Evolutionary conservation across 2,888 invertebrate species (phyloP).

Genomic region (Phymatocera aterrima): DNA sequence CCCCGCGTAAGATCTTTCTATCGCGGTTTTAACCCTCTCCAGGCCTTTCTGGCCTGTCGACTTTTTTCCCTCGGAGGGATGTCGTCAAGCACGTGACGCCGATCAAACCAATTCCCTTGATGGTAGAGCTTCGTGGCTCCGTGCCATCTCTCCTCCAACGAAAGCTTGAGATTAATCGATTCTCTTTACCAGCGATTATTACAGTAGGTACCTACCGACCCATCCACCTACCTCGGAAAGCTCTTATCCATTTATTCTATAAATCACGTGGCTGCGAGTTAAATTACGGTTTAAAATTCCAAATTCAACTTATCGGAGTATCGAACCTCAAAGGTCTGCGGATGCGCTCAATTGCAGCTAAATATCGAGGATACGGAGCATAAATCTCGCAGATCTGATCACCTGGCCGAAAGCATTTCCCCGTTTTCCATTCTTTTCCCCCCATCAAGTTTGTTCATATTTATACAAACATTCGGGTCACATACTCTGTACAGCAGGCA

Average conservation of each 20-base stretch:
- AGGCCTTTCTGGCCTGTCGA: not conserved
- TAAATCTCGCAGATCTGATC: too few species aligned
- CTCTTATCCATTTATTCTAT: not conserved
- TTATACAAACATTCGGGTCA: too few species aligned
- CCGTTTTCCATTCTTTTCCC: too few species aligned
- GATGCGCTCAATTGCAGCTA: too few species aligned
- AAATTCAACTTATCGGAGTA: not conserved
- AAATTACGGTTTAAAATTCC: not conserved
- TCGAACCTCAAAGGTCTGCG: too few species aligned
- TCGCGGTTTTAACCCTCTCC: slow-evolving; percentile 13
- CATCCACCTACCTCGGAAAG: not conserved
- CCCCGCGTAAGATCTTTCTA: slow-evolving; percentile 9
- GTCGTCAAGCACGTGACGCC: slow-evolving; percentile 38
- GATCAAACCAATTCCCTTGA: slow-evolving; percentile 43
- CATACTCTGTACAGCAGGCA: too few species aligned
- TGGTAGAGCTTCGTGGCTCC: slow-evolving; percentile 3
- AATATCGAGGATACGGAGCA: too few species aligned
- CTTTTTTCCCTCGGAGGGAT: slow-evolving; percentile 27
- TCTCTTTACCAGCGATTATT: slow-evolving; percentile 27
- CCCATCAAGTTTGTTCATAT: too few species aligned
- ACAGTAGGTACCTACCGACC: not conserved
- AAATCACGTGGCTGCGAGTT: not conserved
- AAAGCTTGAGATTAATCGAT: slow-evolving; percentile 35
- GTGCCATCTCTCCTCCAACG: not conserved
- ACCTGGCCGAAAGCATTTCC: too few species aligned